These are phyloP conservation scores for Cynopterus sphinx DNA, from an alignment of 2,797 vertebrate species.

Conservation along the genomic window DNA sequence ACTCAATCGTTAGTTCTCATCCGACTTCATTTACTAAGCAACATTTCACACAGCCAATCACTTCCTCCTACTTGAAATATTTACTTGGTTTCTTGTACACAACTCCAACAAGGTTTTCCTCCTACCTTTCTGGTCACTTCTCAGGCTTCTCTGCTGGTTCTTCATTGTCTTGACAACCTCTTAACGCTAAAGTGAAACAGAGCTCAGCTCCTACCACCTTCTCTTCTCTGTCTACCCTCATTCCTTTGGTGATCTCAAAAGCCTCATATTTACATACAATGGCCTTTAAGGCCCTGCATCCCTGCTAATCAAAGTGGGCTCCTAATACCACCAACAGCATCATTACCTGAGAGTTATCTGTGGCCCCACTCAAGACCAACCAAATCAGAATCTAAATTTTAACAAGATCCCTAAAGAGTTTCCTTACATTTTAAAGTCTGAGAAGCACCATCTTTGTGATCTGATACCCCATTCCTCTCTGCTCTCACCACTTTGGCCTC, in stretches of 20 bases:
- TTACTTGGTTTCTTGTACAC: not conserved
- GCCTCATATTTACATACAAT: not conserved
- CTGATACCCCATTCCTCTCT: not conserved
- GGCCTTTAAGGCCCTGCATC: not conserved
- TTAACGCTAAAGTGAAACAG: not conserved
- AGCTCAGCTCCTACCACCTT: not conserved
- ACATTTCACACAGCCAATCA: not conserved
- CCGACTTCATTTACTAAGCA: not conserved
- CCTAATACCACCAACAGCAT: not conserved
- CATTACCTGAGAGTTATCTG: not conserved
- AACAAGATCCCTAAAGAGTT: not conserved
- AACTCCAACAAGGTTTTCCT: not conserved
- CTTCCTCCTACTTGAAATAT: not conserved
- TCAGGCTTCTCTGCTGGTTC: not conserved
- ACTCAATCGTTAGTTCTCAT: not conserved
- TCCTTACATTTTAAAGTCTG: not conserved
- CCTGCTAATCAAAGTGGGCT: not conserved
- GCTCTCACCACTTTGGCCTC: not conserved
- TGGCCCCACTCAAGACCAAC: not conserved
- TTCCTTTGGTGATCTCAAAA: not conserved
- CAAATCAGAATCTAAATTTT: slow-evolving; percentile 1
- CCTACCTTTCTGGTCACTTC: not conserved
- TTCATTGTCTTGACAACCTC: not conserved
- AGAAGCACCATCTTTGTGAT: not conserved
- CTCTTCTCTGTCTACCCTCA: not conserved